A percentile compares a stretch with the other conserved stretches of the same genome.
Evolutionary conservation across 2,797 vertebrate species (phyloP).

Genomic region (Falco concolor): DNA sequence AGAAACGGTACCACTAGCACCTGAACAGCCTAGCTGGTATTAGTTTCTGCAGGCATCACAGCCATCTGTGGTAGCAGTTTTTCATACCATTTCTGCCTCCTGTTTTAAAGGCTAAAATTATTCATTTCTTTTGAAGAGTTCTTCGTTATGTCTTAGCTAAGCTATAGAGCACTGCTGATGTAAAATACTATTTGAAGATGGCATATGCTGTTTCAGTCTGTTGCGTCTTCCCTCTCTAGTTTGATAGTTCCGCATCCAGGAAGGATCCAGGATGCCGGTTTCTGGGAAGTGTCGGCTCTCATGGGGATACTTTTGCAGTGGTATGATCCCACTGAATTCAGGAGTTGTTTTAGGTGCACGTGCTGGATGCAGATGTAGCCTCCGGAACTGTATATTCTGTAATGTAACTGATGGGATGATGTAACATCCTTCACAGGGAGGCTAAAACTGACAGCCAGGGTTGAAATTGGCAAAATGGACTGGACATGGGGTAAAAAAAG

Average conservation of each 20-base stretch:
- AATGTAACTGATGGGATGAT: neutral
- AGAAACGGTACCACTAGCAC: neutral
- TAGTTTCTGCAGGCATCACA: neutral
- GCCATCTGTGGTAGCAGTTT: neutral
- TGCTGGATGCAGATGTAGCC: neutral
- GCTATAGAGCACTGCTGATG: neutral
- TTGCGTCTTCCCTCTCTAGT: neutral
- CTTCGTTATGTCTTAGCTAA: neutral
- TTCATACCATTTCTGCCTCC: neutral
- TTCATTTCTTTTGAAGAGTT: neutral
- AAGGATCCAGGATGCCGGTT: neutral
- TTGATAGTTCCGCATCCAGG: neutral
- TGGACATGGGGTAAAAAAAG: neutral
- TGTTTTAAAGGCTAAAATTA: neutral
- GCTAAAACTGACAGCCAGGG: neutral
- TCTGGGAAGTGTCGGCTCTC: neutral
- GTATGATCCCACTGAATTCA: neutral
- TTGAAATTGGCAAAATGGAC: neutral
- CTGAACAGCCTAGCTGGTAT: neutral
- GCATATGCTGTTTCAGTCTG: conserved; percentile 28
- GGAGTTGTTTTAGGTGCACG: neutral
- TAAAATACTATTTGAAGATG: neutral
- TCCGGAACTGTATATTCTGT: neutral
- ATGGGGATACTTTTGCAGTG: neutral
- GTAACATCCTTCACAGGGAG: neutral